Evolutionary conservation across 2,113 vertebrate genomes (phyloP).

Genomic region (Entelurus aequoreus): DNA sequence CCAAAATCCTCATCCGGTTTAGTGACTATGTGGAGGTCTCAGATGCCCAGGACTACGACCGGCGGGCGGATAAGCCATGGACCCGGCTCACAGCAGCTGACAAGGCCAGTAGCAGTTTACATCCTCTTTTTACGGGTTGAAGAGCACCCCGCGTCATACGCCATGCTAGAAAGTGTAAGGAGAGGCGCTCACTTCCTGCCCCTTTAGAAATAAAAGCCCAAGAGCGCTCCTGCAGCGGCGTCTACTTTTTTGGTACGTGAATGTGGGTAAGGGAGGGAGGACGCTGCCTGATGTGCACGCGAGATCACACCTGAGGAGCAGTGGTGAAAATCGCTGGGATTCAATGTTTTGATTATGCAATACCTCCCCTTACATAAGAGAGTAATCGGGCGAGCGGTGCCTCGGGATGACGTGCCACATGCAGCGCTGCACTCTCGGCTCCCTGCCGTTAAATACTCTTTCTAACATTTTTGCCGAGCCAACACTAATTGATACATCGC

Average conservation of each 20-base stretch:
- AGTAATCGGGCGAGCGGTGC: slow-evolving; percentile 36
- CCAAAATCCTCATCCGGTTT: slow-evolving; percentile 96
- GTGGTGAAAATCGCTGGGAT: slow-evolving; percentile 38
- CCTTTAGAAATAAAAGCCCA: slow-evolving; percentile 22
- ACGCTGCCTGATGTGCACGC: slow-evolving; percentile 13
- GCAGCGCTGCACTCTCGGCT: slow-evolving; percentile 9
- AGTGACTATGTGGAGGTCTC: slow-evolving; percentile 98
- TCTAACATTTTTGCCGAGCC: slow-evolving; percentile 8
- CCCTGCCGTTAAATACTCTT: slow-evolving; percentile 6
- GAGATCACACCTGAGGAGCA: slow-evolving; percentile 46
- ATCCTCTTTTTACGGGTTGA: background rate
- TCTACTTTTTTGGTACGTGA: background rate
- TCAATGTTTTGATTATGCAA: slow-evolving; percentile 49
- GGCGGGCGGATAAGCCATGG: slow-evolving; percentile 96
- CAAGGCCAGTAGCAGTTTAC: slow-evolving; percentile 75
- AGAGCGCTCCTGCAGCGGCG: slow-evolving; percentile 29
- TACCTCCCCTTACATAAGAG: slow-evolving; percentile 45
- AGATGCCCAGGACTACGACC: slow-evolving; percentile 93
- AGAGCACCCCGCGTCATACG: background rate
- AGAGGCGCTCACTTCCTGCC: too few species aligned
- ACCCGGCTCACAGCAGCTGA: slow-evolving; percentile 94
- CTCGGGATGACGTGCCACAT: slow-evolving; percentile 24
- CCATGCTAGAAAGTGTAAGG: too few species aligned
- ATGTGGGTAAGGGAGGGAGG: background rate
- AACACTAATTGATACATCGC: too few species aligned